Evolutionary conservation across 2,113 vertebrate species (phyloP).

Genomic region (Heliornis fulica): DNA sequence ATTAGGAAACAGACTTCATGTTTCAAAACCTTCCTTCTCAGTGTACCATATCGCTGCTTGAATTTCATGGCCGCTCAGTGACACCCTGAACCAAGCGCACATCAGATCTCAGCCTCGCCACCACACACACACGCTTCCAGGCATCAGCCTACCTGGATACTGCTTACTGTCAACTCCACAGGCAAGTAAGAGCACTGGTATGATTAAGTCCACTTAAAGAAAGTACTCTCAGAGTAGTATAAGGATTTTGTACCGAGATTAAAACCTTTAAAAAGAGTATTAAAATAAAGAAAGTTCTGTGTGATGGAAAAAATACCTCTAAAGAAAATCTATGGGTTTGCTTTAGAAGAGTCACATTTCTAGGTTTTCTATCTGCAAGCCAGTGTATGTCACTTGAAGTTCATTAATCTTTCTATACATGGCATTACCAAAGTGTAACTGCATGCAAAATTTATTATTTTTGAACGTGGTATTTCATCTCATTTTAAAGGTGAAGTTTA

Average conservation of each 20-base stretch:
- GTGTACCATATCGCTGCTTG: neutral
- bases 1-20: neutral
- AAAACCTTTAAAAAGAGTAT: neutral
- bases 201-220: neutral
- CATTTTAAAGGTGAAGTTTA: neutral
- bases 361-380: neutral
- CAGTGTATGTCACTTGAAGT: neutral
- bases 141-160: neutral
- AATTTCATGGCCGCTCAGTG: neutral
- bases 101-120: neutral
- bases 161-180: neutral
- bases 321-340: neutral
- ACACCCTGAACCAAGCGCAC: rapidly evolving
- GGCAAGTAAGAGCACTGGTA: neutral
- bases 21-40: neutral
- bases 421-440: neutral
- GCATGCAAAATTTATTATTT: neutral
- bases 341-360: neutral
- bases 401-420: neutral
- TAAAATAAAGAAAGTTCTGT: neutral
- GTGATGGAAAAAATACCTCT: neutral
- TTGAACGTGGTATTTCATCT: neutral
- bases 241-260: neutral
- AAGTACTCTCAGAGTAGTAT: neutral
- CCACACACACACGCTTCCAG: rapidly evolving